phyloP scores from a whole-genome alignment of 2,888 invertebrate genomes.

The Synergus laeviventris region DNA sequence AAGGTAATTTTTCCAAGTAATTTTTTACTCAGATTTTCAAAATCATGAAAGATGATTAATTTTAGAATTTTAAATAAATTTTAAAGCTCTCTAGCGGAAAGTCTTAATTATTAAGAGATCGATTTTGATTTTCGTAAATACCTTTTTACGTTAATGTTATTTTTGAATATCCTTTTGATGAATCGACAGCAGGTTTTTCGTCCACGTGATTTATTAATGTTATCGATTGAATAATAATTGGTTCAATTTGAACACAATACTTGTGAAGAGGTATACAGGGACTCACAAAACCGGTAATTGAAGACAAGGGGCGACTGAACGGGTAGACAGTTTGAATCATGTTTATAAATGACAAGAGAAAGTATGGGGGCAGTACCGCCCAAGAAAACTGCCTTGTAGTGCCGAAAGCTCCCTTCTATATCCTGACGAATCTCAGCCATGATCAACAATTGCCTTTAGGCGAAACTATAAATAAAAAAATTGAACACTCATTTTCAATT shows the following conservation, averaged over 20 bases:
- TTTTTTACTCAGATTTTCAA: not conserved
- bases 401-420: constrained; percentile 54
- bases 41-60: no score
- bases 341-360: constrained; percentile 74
- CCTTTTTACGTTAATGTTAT: not conserved
- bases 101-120: not conserved
- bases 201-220: not conserved
- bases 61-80: no score
- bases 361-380: constrained; percentile 61
- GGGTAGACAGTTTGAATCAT: constrained; percentile 64
- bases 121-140: not conserved
- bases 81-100: no score
- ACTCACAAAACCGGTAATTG: constrained; percentile 60
- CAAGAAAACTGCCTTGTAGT: constrained; percentile 50
- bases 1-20: not conserved
- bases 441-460: not conserved
- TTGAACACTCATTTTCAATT: not conserved
- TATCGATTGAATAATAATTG: constrained; percentile 6
- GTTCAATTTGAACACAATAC: constrained; percentile 34
- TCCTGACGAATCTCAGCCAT: not conserved
- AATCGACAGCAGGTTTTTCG: not conserved
- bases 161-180: not conserved
- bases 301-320: constrained; percentile 69
- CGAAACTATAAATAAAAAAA: not conserved
- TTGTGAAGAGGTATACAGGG: constrained; percentile 34